Conservation (phyloP, 2,888 invertebrate genomes). For the Scaptodrosophila latifasciaeformis region DNA sequence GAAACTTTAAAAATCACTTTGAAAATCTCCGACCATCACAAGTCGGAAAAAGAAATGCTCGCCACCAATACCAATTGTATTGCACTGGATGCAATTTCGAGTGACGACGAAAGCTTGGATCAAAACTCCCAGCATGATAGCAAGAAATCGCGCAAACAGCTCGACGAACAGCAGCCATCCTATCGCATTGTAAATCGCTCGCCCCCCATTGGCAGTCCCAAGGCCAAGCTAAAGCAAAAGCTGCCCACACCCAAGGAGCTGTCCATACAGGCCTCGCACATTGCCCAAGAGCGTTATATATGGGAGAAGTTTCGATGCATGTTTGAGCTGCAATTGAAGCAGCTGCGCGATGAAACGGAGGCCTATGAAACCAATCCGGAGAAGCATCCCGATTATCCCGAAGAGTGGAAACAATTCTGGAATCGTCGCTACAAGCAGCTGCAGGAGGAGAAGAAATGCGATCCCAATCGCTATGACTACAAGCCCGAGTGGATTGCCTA, state of each 20-base stretch:
- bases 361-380: slow-evolving; percentile 90
- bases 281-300: slow-evolving; percentile 76
- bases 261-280: slow-evolving; percentile 71
- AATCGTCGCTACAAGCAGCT: slow-evolving; percentile 87
- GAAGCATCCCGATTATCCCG: slow-evolving; percentile 90
- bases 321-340: slow-evolving; percentile 71
- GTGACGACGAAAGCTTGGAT: slow-evolving; percentile 50
- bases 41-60: background rate
- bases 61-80: slow-evolving; percentile 46
- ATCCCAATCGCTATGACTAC: slow-evolving; percentile 87
- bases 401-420: slow-evolving; percentile 95
- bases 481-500: slow-evolving; percentile 92
- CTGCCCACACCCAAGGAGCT: slow-evolving; percentile 72
- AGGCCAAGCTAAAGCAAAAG: slow-evolving; percentile 41
- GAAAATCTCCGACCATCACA: slow-evolving; percentile 74
- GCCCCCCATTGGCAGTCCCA: slow-evolving; percentile 43
- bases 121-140: background rate
- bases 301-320: slow-evolving; percentile 77
- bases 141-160: slow-evolving; percentile 48
- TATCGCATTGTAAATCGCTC: slow-evolving; percentile 60
- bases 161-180: slow-evolving; percentile 48
- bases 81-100: slow-evolving; percentile 71
- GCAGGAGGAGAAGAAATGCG: slow-evolving; percentile 79
- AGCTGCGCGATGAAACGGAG: slow-evolving; percentile 80
- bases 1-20: slow-evolving; percentile 34